Evolutionary conservation across 2,113 vertebrate species (phyloP).

Genomic region (Bothrops jararaca): DNA sequence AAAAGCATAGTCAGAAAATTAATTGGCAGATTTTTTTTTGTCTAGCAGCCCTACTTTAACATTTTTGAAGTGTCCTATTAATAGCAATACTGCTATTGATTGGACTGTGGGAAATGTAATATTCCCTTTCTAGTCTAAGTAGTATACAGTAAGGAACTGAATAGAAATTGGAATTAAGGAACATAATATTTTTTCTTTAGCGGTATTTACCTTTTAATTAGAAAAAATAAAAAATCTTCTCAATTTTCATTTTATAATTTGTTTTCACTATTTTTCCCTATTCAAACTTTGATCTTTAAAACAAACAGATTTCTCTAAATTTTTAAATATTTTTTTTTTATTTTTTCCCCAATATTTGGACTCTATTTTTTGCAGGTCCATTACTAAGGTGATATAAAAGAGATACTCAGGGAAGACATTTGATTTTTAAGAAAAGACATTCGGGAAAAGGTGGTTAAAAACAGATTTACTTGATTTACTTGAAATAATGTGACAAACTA

Average conservation of each 20-base stretch:
- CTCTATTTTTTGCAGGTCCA: background rate
- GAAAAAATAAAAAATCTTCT: background rate
- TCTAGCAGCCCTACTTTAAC: background rate
- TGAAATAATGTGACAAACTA: background rate
- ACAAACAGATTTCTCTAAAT: background rate
- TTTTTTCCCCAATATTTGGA: no score
- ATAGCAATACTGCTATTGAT: background rate
- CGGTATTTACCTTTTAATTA: background rate
- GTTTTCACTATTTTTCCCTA: background rate
- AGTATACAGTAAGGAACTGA: background rate
- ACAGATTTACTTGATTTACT: background rate
- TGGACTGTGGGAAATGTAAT: background rate
- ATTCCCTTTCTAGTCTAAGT: background rate
- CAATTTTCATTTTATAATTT: background rate
- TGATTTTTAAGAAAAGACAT: background rate
- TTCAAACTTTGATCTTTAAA: background rate
- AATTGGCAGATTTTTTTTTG: background rate
- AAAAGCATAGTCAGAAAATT: background rate
- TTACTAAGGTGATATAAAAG: background rate
- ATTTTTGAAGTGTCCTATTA: background rate
- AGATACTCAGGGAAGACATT: background rate
- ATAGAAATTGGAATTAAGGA: background rate
- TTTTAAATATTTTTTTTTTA: background rate
- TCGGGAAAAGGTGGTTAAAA: background rate
- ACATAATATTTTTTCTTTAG: background rate